A percentile compares a stretch with the other conserved stretches of the same genome.
Evolutionary conservation across 2,113 vertebrate species (phyloP).

Genomic region (Nothoprocta perdicaria): DNA sequence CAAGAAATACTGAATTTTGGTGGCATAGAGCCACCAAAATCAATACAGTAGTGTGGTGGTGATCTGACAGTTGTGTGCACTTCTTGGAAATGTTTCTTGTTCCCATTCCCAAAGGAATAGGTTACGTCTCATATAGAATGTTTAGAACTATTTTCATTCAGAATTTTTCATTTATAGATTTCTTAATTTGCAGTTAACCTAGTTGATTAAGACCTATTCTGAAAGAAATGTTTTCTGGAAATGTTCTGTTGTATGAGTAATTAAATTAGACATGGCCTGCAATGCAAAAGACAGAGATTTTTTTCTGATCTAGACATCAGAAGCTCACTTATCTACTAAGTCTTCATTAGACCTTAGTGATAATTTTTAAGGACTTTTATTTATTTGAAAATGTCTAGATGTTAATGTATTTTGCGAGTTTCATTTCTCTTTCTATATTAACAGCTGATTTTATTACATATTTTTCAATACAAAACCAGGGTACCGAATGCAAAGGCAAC

Average conservation of each 20-base stretch:
- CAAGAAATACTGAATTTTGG: not conserved
- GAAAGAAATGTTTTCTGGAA: not conserved
- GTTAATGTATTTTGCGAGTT: not conserved
- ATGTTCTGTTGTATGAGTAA: not conserved
- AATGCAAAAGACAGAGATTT: not conserved
- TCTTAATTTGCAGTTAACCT: not conserved
- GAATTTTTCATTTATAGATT: not conserved
- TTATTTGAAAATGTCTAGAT: not conserved
- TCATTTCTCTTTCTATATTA: not conserved
- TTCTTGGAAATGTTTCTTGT: not conserved
- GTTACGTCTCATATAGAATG: not conserved
- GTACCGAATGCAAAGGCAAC: not conserved
- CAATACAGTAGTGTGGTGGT: rapidly evolving
- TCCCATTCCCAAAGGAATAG: not conserved
- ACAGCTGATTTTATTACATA: not conserved
- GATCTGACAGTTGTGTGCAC: not conserved
- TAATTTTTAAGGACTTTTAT: not conserved
- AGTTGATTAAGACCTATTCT: not conserved
- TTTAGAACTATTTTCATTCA: not conserved
- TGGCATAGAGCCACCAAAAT: rapidly evolving
- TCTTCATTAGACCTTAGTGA: not conserved
- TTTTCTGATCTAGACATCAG: not conserved
- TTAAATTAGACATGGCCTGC: not conserved
- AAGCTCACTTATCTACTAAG: not conserved
- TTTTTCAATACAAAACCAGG: not conserved